phyloP scores from a whole-genome alignment of 2,797 vertebrate species.

The Sebastolobus alascanus region DNA sequence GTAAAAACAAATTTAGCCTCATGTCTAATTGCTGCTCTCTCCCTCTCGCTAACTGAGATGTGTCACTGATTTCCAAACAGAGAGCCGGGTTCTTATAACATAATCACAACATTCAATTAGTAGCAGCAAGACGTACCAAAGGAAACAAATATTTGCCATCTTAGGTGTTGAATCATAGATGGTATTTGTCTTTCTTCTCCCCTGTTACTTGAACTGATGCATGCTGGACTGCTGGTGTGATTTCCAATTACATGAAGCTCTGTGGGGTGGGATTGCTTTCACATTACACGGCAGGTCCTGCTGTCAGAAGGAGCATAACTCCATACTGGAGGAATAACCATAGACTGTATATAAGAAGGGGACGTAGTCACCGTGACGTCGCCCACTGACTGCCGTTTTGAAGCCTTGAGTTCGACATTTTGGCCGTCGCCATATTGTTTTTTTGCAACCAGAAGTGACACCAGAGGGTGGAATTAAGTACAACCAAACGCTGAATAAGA shows the following conservation, averaged over 20 bases:
- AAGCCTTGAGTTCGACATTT: too few species aligned
- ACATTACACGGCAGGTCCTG: slow-evolving; percentile 27
- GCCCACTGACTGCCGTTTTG: too few species aligned
- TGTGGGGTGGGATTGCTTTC: slow-evolving; percentile 55
- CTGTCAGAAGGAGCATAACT: slow-evolving; percentile 43
- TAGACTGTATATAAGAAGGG: too few species aligned
- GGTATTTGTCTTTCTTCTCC: slow-evolving; percentile 48
- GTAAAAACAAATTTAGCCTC: slow-evolving; percentile 2
- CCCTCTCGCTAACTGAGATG: slow-evolving; percentile 2
- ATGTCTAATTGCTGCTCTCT: slow-evolving; percentile 19
- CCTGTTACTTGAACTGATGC: slow-evolving; percentile 46
- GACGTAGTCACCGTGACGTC: too few species aligned
- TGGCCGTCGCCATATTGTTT: too few species aligned
- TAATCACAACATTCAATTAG: slow-evolving; percentile 56
- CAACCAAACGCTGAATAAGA: too few species aligned
- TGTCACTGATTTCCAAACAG: slow-evolving; percentile 41
- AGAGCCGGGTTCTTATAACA: slow-evolving; percentile 36
- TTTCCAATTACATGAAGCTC: slow-evolving; percentile 61
- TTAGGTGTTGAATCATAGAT: slow-evolving; percentile 22
- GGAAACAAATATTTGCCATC: slow-evolving; percentile 57
- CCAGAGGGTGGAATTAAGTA: too few species aligned
- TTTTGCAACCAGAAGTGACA: too few species aligned
- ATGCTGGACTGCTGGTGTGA: slow-evolving; percentile 37
- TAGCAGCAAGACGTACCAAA: slow-evolving; percentile 27
- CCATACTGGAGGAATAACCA: slow-evolving; percentile 35